Conservation (phyloP, 2,888 invertebrate genomes). For the Lepidonotus clava region DNA sequence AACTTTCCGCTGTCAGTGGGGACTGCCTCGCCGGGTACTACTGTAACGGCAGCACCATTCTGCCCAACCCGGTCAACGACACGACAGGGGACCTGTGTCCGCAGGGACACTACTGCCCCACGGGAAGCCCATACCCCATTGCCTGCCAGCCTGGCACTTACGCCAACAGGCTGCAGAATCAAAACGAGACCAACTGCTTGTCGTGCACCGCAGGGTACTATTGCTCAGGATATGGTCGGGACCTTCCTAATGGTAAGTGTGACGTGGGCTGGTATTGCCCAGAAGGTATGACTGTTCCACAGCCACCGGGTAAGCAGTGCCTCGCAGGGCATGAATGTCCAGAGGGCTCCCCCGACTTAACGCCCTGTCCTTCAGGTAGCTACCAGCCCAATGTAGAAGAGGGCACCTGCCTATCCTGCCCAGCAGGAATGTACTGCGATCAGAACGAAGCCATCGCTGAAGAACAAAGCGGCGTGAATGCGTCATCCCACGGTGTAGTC, state of each 20-base stretch:
- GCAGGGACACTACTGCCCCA: conserved; percentile 77
- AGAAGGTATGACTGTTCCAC: conserved; percentile 75
- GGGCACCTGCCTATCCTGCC: conserved; percentile 72
- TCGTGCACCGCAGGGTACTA: conserved; percentile 76
- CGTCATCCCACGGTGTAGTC: conserved; percentile 77
- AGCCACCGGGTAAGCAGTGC: conserved; percentile 75
- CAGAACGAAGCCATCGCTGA: conserved; percentile 76
- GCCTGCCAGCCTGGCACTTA: conserved; percentile 75
- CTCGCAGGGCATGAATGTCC: conserved; percentile 77
- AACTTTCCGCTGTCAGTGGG: conserved; percentile 71
- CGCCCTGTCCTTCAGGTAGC: conserved; percentile 74
- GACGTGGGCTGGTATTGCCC: conserved; percentile 75
- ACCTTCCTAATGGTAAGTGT: conserved; percentile 73
- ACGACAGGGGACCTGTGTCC: conserved; percentile 78
- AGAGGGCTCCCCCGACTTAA: conserved; percentile 71
- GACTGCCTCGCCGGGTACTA: conserved; percentile 76
- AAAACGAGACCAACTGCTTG: conserved; percentile 74
- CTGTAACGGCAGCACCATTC: conserved; percentile 72
- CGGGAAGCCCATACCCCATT: conserved; percentile 70
- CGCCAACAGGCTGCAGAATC: conserved; percentile 71
- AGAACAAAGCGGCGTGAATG: conserved; percentile 74
- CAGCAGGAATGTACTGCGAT: conserved; percentile 77
- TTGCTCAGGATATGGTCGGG: conserved; percentile 71
- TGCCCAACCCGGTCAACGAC: conserved; percentile 76
- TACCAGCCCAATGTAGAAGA: conserved; percentile 74